phyloP scores from a whole-genome alignment of 2,113 vertebrate genomes.

The Clarias macrocephalus region DNA sequence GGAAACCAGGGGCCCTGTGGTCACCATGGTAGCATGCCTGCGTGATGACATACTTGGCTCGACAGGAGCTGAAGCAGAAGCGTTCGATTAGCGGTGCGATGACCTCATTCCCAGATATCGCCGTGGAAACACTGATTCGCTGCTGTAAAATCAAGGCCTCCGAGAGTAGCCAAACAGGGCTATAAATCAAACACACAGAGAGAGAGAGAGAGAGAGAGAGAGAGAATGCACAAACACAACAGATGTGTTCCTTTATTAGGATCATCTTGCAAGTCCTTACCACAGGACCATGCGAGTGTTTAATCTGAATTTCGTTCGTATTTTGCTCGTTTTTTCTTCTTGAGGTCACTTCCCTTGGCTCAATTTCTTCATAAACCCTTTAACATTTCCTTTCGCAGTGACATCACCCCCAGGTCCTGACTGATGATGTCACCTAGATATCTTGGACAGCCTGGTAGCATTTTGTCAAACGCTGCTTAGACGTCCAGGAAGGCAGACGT shows the following conservation, averaged over 20 bases:
- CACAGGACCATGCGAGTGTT: neutral
- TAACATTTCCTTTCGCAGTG: constrained; percentile 61
- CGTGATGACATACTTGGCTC: constrained; percentile 65
- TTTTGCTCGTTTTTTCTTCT: constrained; percentile 21
- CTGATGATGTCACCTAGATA: constrained; percentile 65
- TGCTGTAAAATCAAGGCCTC: constrained; percentile 63
- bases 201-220: too few relatives aligned
- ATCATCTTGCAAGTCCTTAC: constrained; percentile 30
- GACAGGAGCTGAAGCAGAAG: constrained; percentile 68
- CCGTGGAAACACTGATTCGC: constrained; percentile 73
- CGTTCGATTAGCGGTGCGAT: constrained; percentile 61
- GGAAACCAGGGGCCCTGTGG: constrained; percentile 34
- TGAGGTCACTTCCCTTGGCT: constrained; percentile 51
- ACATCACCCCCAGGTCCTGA: constrained; percentile 64
- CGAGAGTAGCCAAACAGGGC: constrained; percentile 62
- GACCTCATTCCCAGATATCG: constrained; percentile 74
- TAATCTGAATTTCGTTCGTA: neutral
- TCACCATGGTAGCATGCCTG: constrained; percentile 63
- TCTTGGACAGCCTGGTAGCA: constrained; percentile 45
- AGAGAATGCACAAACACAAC: neutral
- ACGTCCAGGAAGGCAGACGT: constrained; percentile 27
- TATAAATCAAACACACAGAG: constrained; percentile 58
- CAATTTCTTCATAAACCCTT: constrained; percentile 62
- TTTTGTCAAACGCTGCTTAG: constrained; percentile 42
- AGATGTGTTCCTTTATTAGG: constrained; percentile 24